Conservation (phyloP, 2,797 vertebrate species). For the Orientallactaga sibirica region DNA sequence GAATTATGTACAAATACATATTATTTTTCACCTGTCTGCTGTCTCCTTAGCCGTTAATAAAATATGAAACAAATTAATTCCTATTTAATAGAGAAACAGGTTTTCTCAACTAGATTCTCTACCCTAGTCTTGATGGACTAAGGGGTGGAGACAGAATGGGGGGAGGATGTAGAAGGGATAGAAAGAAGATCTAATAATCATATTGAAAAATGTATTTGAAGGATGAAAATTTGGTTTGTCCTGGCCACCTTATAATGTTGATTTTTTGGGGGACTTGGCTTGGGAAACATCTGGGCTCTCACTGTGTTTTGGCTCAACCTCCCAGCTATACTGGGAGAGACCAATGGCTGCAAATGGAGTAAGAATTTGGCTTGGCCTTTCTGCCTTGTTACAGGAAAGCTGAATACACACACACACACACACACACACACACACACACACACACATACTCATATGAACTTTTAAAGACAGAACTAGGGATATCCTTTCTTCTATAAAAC, state of each 20-base stretch:
- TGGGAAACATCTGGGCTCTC: conserved; percentile 36
- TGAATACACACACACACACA: background rate
- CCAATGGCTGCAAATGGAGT: background rate
- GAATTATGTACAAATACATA: conserved; percentile 31
- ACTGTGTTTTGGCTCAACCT: conserved; percentile 42
- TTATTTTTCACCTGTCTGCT: conserved; percentile 45
- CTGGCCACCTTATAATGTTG: conserved; percentile 34
- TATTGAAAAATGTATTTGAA: conserved; percentile 64
- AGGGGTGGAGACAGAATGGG: background rate
- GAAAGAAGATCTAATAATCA: conserved; percentile 43
- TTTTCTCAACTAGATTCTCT: conserved; percentile 41
- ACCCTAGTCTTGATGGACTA: conserved; percentile 40
- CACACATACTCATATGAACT: background rate
- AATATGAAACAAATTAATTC: conserved; percentile 52
- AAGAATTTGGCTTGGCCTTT: conserved; percentile 58
- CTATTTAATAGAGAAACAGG: conserved; percentile 60
- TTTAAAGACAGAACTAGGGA: conserved; percentile 19
- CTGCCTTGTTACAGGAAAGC: conserved; percentile 22
- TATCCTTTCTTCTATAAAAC: conserved; percentile 52
- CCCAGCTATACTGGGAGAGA: conserved; percentile 49
- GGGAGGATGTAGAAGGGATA: conserved; percentile 10
- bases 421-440: too few relatives aligned
- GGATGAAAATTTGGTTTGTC: conserved; percentile 34
- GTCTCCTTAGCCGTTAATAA: conserved; percentile 60
- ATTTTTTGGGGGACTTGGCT: conserved; percentile 21